phyloP scores from a whole-genome alignment of 1,140 invertebrate species.

The Asbolus verrucosus region DNA sequence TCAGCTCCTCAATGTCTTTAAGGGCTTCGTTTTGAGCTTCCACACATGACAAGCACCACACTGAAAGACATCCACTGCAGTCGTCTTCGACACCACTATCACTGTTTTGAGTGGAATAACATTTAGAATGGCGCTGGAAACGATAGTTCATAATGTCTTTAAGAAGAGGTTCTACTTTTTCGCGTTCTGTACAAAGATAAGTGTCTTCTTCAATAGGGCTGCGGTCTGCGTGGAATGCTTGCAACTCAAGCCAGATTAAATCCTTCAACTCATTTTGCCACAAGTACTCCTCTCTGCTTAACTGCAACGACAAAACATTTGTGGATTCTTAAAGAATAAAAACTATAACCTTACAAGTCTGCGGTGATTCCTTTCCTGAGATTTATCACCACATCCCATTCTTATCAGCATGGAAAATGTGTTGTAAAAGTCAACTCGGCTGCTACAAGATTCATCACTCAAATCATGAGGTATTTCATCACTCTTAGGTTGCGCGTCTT shows the following conservation, averaged over 20 bases:
- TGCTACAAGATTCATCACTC: constrained; percentile 64
- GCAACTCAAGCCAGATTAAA: constrained; percentile 90
- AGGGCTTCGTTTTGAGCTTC: constrained; percentile 79
- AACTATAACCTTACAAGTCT: constrained; percentile 67
- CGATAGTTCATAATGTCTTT: constrained; percentile 83
- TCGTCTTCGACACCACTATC: constrained; percentile 64
- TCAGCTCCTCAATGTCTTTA: constrained; percentile 76
- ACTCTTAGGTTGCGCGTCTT: constrained; percentile 23
- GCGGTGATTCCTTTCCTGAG: constrained; percentile 63
- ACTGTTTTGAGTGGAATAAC: constrained; percentile 55
- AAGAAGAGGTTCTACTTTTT: constrained; percentile 77
- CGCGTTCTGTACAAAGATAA: constrained; percentile 78
- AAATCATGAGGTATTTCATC: constrained; percentile 42
- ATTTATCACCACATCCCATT: constrained; percentile 76
- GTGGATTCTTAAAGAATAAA: constrained; percentile 28
- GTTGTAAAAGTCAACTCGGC: constrained; percentile 73
- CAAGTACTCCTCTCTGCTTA: constrained; percentile 84
- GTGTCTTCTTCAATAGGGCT: constrained; percentile 81
- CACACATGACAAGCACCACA: constrained; percentile 78
- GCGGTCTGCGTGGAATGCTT: constrained; percentile 82
- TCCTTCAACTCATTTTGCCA: constrained; percentile 92
- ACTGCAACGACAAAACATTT: constrained; percentile 69
- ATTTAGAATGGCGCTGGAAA: constrained; percentile 51
- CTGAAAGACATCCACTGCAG: constrained; percentile 72
- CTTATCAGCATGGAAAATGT: constrained; percentile 80